Base-by-base conservation (phyloP, 1,140 invertebrate species). In the Ooceraea biroi region DNA sequence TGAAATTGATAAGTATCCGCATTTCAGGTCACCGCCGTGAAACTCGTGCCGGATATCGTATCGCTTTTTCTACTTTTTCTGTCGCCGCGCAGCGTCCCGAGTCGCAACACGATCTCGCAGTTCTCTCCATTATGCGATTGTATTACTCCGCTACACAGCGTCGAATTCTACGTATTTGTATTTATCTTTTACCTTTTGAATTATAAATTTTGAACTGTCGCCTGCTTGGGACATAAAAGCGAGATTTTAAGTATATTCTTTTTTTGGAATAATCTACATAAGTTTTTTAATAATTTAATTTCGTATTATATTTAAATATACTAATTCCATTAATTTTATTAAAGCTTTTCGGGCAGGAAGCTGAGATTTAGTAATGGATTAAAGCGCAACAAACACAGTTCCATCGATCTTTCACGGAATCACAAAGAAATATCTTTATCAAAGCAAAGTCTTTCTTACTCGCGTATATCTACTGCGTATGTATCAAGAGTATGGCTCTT, bases 1-100 rank as follows among this genome's bases (percentile, higher is more conserved):
- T 71, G 65, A 69, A 80, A 69, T 55, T 68, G 48, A 85, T 85
- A 60, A 68, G 74, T 68, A 85, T 69, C 17, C 63, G 63, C 46
- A 68, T 69, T 78, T 78, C 63, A 71, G 25, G 50, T n/a, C 76
- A 71, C 48, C 74, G 17, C 11, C 19, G 48, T 63, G 44, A 80
- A 71, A 57, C 22, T 12, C 22, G 30, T 44, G 12, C 19, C 57
- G 74, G 48, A 78, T 77, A 36, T 65, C 27, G 73, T 77, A 22
- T 57, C 63, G 50, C 22, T 69, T 57, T 78, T 66, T 66, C 10
- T 25, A 55, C 17, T 57, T 46, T 57, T 57, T 25, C 25, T 30
- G 19, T 46, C 50, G 65, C 27, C 65, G 50, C 22, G 36, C 65
- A 14, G 5, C 17, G 48, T 69, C 19, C 27, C 46, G 19, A 69